A percentile compares a stretch with the other conserved stretches of the same genome.
phyloP scores from a whole-genome alignment of 2,888 invertebrate species.

The Beris morrisii region DNA sequence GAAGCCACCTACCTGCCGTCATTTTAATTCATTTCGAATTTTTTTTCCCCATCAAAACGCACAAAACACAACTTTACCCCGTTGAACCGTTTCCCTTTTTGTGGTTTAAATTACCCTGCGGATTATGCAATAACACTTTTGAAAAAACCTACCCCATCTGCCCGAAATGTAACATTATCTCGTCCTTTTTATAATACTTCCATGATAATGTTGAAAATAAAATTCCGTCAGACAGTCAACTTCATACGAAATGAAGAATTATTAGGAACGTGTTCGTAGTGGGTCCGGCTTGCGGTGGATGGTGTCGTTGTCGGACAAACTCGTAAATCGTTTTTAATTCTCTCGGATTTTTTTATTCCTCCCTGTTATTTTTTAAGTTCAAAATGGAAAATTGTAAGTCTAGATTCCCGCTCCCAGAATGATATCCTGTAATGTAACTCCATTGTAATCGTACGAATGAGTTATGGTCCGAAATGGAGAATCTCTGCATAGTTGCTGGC shows the following conservation, averaged over 20 bases:
- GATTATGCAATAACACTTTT: slow-evolving; percentile 19
- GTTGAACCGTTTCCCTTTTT: background rate
- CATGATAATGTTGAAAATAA: slow-evolving; percentile 9
- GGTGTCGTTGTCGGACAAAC: background rate
- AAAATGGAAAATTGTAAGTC: background rate
- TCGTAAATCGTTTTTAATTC: slow-evolving; percentile 4
- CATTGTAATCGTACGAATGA: too few species aligned
- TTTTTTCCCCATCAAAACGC: too few species aligned
- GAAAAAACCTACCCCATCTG: background rate
- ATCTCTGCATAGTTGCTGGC: too few species aligned
- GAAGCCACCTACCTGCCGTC: too few species aligned
- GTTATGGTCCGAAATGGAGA: too few species aligned
- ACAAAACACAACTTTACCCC: too few species aligned
- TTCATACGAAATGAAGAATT: slow-evolving; percentile 22
- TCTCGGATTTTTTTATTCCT: background rate
- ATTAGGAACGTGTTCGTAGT: slow-evolving; percentile 8
- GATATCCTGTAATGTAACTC: too few species aligned
- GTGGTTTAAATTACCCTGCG: slow-evolving; percentile 21
- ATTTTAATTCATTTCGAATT: too few species aligned
- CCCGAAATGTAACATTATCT: background rate
- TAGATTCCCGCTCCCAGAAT: background rate
- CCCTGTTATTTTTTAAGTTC: background rate
- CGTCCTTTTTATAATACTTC: too few species aligned
- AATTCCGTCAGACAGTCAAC: slow-evolving; percentile 20
- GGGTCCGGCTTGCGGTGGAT: background rate